Evolutionary conservation across 2,113 vertebrate species (phyloP), one percentile per base, ranked within the genome.

Genomic region (Sylvia atricapilla): DNA sequence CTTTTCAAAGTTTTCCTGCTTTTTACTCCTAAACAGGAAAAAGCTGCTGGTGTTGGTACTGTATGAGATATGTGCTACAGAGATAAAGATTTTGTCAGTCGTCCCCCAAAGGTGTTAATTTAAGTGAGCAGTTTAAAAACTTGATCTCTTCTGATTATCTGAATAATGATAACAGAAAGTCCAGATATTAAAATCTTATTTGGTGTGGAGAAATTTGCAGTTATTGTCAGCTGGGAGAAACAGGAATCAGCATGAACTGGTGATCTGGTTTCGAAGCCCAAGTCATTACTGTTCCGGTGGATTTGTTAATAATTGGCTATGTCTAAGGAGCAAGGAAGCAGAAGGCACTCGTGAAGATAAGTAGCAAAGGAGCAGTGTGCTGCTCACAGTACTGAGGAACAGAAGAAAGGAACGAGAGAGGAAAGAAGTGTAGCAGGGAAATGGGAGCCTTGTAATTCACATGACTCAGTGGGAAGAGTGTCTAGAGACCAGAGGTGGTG

Each of bases 21-120:
- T 30, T 69, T 68, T 58, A n/a, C 14, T 41, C 33, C 4, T 78
- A 19, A n/a, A 31, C 82, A 43, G 47, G 43, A 72, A 43, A 20
- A 46, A 20, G 9, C 4, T 75, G 9, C 6, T 64, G 28, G 17
- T 62, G 16, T 24, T 28, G 10, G 23, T 44, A 55, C 33, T 20
- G 9, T 22, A 49, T 5, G 22, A 17, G 21, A 52, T 78, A 56
- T 7, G 5, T 69, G 6, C 7, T 73, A 31, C 0, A 0, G 67
- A n/a, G 24, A 24, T 59, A 70, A 85, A 77, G 2, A 4, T 52
- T 70, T 35, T 21, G 27, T 27, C 47, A 56, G 21, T n/a, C 87
- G 19, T 52, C 22, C 52, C 33, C 37, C 8, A 64, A 47, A 72
- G 5, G 7, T n/a, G 15, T 10, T 43, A 44, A 3, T 67, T 89